phyloP scores from a whole-genome alignment of 2,797 vertebrate genomes.

The Schizothorax lantsangensis region DNA sequence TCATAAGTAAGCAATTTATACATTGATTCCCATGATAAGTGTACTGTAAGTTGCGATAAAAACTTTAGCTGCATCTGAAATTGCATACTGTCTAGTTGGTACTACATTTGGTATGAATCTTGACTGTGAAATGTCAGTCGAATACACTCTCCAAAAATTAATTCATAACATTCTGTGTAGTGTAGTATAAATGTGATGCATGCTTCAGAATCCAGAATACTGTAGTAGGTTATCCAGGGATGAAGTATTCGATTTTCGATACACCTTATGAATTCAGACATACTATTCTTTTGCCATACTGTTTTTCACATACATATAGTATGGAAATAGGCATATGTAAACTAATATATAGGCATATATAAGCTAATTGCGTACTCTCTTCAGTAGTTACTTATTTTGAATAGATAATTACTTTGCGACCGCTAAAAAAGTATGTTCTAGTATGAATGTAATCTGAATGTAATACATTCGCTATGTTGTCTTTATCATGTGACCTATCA shows the following conservation, averaged over 20 bases:
- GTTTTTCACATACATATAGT: not conserved
- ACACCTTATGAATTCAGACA: not conserved
- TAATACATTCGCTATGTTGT: not conserved
- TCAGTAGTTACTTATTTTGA: too few species aligned
- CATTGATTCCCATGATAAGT: not conserved
- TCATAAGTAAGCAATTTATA: not conserved
- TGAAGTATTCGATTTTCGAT: not conserved
- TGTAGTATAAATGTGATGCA: too few species aligned
- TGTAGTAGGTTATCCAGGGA: not conserved
- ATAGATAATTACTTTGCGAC: too few species aligned
- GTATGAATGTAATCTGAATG: not conserved
- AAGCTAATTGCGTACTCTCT: too few species aligned
- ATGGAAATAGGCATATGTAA: not conserved
- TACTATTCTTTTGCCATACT: not conserved
- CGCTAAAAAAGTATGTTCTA: too few species aligned
- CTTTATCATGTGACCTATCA: not conserved
- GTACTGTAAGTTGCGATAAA: not conserved
- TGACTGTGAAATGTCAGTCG: too few species aligned
- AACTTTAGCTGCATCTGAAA: not conserved
- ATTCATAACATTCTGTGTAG: too few species aligned
- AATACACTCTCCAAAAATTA: not conserved
- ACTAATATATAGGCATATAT: not conserved
- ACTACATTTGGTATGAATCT: not conserved
- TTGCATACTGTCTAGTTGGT: not conserved
- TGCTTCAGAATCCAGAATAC: too few species aligned